Base-by-base conservation (phyloP, 2,888 invertebrate genomes). In the Eupithecia inturbata region DNA sequence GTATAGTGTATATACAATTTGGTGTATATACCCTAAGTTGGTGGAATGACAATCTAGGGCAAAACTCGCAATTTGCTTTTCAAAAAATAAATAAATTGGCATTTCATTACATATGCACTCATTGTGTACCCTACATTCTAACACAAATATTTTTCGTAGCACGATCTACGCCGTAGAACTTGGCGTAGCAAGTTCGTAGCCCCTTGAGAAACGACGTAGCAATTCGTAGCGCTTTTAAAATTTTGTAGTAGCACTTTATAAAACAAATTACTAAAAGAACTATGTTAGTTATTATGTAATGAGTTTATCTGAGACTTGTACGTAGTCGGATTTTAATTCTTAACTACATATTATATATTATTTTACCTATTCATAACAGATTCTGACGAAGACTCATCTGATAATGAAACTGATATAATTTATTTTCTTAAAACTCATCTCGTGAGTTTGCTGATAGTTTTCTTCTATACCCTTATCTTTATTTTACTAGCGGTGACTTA, bases 141-240 rank as follows among this genome's bases (percentile, higher is more conserved):
- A n/a, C 45, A 45, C 45, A 19, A 49, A 49, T 12, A 12, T 53
- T 10, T 10, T 49, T 53, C 53, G 53, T 22, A 53, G 53, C 53
- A 53, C 12, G 53, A 12, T 53, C 53, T 53, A 22, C 53, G 53
- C 22, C 53, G 53, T 53, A 53, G 53, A 12, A 26, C 22, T 22
- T 53, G 22, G 53, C 53, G 53, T 53, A 53, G 53, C 53, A 53
- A 53, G 3, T 53, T 53, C 53, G 53, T 53, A 53, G 53, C 22
- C 12, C 16, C 31, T 12, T 62, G n/a, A 49, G n/a, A n/a, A 19
- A 0, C 16, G 33, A 9, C 49, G 49, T 49, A 49, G 49, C n/a
- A 49, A 3, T 53, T 53, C 53, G n/a, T 53, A 53, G 53, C n/a
- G 53, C 7, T 28, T 6, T 57, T 26, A 3, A 19, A 45, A 45